These are phyloP conservation scores for Galerucella calmariensis DNA, from an alignment of 2,888 invertebrate species.

Conservation along the genomic window DNA sequence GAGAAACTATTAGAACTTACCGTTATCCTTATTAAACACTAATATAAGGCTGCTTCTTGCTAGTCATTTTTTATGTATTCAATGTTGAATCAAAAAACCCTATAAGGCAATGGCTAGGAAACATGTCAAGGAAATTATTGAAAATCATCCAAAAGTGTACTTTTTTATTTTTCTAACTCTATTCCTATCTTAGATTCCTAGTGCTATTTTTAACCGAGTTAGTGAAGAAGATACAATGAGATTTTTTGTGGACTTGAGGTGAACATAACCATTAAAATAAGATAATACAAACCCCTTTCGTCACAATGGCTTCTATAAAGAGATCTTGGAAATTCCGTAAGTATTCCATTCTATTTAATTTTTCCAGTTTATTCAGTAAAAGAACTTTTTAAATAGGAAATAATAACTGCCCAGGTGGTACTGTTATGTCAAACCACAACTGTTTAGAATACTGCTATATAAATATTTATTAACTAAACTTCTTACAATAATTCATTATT, in stretches of 20 bases:
- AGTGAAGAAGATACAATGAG: slow-evolving; percentile 52
- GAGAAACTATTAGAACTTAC: slow-evolving; percentile 38
- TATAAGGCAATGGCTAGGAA: slow-evolving; percentile 53
- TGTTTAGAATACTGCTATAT: neutral
- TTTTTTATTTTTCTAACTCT: slow-evolving; percentile 43
- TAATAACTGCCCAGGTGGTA: slow-evolving; percentile 3
- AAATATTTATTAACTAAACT: neutral
- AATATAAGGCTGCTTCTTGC: slow-evolving; percentile 46
- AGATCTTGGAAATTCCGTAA: slow-evolving; percentile 88
- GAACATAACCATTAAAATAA: slow-evolving; percentile 49
- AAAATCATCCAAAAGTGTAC: slow-evolving; percentile 43
- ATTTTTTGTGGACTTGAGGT: slow-evolving; percentile 57
- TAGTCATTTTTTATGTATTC: slow-evolving; percentile 27
- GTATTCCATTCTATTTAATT: slow-evolving; percentile 59
- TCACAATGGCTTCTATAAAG: slow-evolving; percentile 66
- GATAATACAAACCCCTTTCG: slow-evolving; percentile 35
- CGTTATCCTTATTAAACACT: slow-evolving; percentile 45
- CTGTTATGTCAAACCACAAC: neutral
- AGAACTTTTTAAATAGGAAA: neutral
- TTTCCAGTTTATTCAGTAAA: neutral
- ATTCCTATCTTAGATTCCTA: slow-evolving; percentile 47
- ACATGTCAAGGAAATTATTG: slow-evolving; percentile 58
- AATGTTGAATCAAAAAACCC: slow-evolving; percentile 46
- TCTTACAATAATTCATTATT: neutral
- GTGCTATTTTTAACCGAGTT: slow-evolving; percentile 49